Evolutionary conservation across 1,140 invertebrate genomes (phyloP).

Genomic region (Euura saliciscinereae): DNA sequence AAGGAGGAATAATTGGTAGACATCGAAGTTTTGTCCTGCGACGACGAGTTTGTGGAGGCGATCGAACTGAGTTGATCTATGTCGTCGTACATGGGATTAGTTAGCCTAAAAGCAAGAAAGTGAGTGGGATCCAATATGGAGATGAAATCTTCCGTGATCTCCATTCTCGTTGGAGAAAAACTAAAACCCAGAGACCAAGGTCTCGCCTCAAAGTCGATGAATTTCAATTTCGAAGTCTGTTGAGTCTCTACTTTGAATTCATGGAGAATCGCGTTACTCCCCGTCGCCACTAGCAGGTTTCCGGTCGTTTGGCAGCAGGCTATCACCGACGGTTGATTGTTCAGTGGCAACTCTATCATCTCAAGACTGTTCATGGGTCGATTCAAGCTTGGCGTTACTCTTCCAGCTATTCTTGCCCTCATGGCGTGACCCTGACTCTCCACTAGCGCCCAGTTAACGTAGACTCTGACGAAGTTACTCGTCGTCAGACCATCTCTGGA

Average conservation of each 20-base stretch:
- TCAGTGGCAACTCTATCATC: conserved; percentile 73
- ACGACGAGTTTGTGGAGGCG: conserved; percentile 46
- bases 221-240: conserved; percentile 67
- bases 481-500: conserved; percentile 60
- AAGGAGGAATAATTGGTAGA: conserved; percentile 43
- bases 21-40: conserved; percentile 47
- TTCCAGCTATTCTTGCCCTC: conserved; percentile 72
- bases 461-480: conserved; percentile 67
- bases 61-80: conserved; percentile 46
- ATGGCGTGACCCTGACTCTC: conserved; percentile 65
- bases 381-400: conserved; percentile 68
- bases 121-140: conserved; percentile 56
- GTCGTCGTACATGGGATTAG: conserved; percentile 53
- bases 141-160: conserved; percentile 67
- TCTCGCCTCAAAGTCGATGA: conserved; percentile 70
- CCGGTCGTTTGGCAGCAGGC: conserved; percentile 70
- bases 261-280: conserved; percentile 62
- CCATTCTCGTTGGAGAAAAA: conserved; percentile 60
- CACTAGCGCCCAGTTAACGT: conserved; percentile 66
- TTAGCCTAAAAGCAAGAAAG: conserved; percentile 46
- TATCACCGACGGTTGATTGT: conserved; percentile 62
- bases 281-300: conserved; percentile 65
- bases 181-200: conserved; percentile 57
- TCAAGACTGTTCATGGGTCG: conserved; percentile 65
- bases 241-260: conserved; percentile 67